A percentile compares a stretch with the other conserved stretches of the same genome.
phyloP scores from a whole-genome alignment of 2,797 vertebrate species.

The Danio kyathit region DNA sequence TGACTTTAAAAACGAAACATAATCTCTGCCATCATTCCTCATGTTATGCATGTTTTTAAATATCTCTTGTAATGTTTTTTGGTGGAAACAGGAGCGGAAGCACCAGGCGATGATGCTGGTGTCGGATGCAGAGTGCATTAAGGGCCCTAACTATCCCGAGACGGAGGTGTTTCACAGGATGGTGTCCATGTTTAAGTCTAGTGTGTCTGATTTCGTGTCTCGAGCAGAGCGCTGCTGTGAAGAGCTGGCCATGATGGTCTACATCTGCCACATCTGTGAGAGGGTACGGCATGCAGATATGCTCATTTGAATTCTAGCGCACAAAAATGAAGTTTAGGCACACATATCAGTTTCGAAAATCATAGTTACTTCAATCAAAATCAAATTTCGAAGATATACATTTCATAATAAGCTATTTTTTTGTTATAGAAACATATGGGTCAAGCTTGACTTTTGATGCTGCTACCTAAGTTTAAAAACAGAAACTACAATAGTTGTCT shows the following conservation, averaged over 20 bases:
- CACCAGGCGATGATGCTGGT: constrained; percentile 82
- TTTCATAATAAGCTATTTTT: no score
- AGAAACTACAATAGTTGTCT: no score
- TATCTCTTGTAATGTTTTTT: no score
- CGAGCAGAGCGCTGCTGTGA: constrained; percentile 83
- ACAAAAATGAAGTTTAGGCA: no score
- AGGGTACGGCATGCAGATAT: constrained; percentile 77
- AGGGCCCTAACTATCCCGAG: constrained; percentile 71
- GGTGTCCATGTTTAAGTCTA: constrained; percentile 78
- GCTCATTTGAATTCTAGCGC: no score
- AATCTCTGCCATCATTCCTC: no score
- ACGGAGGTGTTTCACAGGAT: constrained; percentile 77
- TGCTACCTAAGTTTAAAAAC: no score
- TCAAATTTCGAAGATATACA: no score
- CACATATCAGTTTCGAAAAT: no score
- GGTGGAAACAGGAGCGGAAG: constrained; percentile 82
- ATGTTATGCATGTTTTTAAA: not conserved
- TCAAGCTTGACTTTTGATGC: no score
- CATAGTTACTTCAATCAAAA: no score
- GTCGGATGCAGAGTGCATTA: constrained; percentile 83
- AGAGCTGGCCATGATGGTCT: constrained; percentile 82
- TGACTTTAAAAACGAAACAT: not conserved
- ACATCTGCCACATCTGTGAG: constrained; percentile 83
- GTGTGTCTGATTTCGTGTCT: constrained; percentile 84
- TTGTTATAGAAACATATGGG: no score